These are phyloP conservation scores for Protonemura montana DNA, from an alignment of 2,888 invertebrate species.

Conservation along the genomic window DNA sequence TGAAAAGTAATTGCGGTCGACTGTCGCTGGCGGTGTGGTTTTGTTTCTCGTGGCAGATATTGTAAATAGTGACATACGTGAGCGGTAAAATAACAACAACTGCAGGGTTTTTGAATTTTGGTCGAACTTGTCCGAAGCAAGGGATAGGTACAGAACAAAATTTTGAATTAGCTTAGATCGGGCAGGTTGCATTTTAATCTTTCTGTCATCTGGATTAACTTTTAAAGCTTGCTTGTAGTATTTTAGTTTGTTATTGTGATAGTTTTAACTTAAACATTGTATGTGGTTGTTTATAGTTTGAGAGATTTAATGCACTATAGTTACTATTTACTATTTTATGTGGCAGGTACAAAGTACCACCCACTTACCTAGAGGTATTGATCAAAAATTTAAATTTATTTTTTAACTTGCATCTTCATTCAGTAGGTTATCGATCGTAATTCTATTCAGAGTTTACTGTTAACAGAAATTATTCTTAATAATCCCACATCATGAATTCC, in stretches of 20 bases:
- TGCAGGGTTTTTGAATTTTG: not conserved
- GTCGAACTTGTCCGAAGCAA: not conserved
- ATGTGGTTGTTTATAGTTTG: not conserved
- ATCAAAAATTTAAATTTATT: not conserved
- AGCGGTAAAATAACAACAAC: not conserved
- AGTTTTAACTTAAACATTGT: not conserved
- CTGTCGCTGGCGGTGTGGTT: not conserved
- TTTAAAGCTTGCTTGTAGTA: not conserved
- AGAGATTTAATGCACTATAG: not conserved
- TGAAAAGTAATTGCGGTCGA: slow-evolving; percentile 51
- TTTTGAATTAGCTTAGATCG: not conserved
- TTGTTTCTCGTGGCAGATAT: not conserved
- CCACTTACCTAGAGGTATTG: not conserved
- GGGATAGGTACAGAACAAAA: not conserved
- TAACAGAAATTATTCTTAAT: too few species aligned
- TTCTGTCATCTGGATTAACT: not conserved
- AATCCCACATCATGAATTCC: too few species aligned
- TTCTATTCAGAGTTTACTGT: not conserved
- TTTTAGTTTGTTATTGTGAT: slow-evolving; percentile 12
- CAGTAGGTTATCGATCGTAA: not conserved
- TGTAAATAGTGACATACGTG: too few species aligned
- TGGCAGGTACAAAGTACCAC: not conserved
- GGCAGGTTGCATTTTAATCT: not conserved
- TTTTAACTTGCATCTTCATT: not conserved
- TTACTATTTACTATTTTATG: not conserved